Evolutionary conservation across 2,113 vertebrate species (phyloP).

Genomic region (Eudyptes chrysolophus): DNA sequence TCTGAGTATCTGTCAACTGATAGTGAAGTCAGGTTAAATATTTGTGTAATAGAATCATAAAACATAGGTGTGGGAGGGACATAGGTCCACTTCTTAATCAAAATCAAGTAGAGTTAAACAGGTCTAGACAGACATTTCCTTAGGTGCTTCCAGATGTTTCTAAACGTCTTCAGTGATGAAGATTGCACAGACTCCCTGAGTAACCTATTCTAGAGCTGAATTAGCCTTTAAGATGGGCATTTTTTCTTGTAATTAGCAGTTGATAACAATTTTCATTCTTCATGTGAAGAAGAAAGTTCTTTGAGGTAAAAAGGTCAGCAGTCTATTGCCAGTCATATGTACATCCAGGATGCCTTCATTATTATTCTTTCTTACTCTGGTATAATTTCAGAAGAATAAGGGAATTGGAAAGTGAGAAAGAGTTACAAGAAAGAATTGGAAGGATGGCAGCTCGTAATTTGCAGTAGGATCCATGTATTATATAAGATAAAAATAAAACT

Average conservation of each 20-base stretch:
- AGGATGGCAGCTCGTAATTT: conserved; percentile 10
- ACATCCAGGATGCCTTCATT: background rate
- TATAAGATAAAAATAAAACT: conserved; percentile 41
- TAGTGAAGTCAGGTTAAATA: background rate
- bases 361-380: background rate
- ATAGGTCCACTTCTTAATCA: background rate
- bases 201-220: background rate
- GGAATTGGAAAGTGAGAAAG: background rate
- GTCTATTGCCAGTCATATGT: background rate
- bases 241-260: background rate
- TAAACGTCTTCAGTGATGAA: background rate
- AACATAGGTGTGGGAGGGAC: background rate
- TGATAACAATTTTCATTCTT: background rate
- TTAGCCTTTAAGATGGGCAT: background rate
- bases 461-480: background rate
- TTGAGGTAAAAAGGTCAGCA: background rate
- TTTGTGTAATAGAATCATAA: background rate
- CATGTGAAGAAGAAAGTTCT: background rate
- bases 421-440: background rate
- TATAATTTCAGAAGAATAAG: background rate
- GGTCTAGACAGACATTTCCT: background rate
- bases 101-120: background rate
- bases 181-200: background rate
- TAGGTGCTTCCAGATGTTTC: background rate
- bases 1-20: background rate